Evolutionary conservation across 1,140 invertebrate genomes (phyloP).

Genomic region (Drosophila yakuba): DNA sequence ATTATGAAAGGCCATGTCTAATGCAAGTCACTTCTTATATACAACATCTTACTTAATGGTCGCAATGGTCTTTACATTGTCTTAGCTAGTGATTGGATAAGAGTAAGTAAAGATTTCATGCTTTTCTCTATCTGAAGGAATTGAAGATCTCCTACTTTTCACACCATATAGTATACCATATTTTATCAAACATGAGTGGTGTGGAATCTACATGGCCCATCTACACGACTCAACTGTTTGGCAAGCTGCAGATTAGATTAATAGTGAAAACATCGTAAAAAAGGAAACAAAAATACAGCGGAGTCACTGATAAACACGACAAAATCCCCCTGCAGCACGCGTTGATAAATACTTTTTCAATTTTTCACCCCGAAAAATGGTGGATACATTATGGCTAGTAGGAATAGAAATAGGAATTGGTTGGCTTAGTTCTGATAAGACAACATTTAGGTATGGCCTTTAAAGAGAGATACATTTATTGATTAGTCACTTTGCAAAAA

Average conservation of each 20-base stretch:
- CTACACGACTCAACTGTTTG: slow-evolving; percentile 40
- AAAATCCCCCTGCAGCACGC: slow-evolving; percentile 3
- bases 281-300: slow-evolving; percentile 34
- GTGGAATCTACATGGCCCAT: slow-evolving; percentile 23
- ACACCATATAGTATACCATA: slow-evolving; percentile 8
- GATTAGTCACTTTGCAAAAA: not conserved
- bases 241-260: slow-evolving; percentile 58
- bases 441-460: no score
- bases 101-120: not conserved
- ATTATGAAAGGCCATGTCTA: not conserved
- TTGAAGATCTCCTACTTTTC: not conserved
- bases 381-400: not conserved
- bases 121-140: not conserved
- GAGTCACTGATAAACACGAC: slow-evolving; percentile 30
- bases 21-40: no score
- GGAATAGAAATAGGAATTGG: not conserved
- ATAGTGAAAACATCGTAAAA: slow-evolving; percentile 51
- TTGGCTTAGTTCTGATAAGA: no score
- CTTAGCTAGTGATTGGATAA: not conserved
- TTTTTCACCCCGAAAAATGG: slow-evolving; percentile 1
- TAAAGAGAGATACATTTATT: not conserved
- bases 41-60: no score
- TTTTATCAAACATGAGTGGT: slow-evolving; percentile 10
- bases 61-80: not conserved
- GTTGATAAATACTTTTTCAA: not conserved